phyloP scores from a whole-genome alignment of 1,140 invertebrate genomes.

The Diachasmimorpha longicaudata region DNA sequence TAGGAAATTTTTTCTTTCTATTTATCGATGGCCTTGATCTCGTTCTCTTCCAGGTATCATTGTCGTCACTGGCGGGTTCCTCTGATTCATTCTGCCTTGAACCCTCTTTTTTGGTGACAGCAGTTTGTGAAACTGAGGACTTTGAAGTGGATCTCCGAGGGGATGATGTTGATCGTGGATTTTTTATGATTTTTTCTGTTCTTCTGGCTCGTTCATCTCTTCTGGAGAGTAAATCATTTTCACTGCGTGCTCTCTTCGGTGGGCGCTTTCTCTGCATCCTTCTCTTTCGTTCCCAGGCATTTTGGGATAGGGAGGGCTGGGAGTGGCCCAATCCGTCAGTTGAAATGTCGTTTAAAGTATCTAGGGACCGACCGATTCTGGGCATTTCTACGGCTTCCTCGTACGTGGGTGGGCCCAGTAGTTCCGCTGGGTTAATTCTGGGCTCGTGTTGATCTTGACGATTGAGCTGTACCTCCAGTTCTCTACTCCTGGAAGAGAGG shows the following conservation, averaged over 20 bases:
- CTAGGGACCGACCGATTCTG: constrained; percentile 57
- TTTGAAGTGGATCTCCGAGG: neutral
- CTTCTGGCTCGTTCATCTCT: constrained; percentile 42
- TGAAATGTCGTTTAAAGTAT: constrained; percentile 44
- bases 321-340: constrained; percentile 16
- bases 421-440: constrained; percentile 68
- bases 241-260: constrained; percentile 48
- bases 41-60: constrained; percentile 20
- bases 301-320: neutral
- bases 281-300: constrained; percentile 20
- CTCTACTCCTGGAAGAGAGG: constrained; percentile 51
- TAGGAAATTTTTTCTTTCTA: constrained; percentile 36
- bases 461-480: constrained; percentile 66
- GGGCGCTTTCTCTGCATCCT: constrained; percentile 44
- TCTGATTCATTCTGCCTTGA: constrained; percentile 29
- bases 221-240: constrained; percentile 47
- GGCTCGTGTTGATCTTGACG: constrained; percentile 51
- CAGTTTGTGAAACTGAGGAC: constrained; percentile 7
- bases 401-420: constrained; percentile 73
- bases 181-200: constrained; percentile 33
- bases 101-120: constrained; percentile 10
- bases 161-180: neutral
- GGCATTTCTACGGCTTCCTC: constrained; percentile 76
- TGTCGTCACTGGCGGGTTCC: constrained; percentile 15
- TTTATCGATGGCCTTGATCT: constrained; percentile 44